A percentile compares a stretch with the other conserved stretches of the same genome.
These are phyloP conservation scores for Acyrthosiphon pisum DNA, from an alignment of 1,140 invertebrate genomes.

Conservation along the genomic window DNA sequence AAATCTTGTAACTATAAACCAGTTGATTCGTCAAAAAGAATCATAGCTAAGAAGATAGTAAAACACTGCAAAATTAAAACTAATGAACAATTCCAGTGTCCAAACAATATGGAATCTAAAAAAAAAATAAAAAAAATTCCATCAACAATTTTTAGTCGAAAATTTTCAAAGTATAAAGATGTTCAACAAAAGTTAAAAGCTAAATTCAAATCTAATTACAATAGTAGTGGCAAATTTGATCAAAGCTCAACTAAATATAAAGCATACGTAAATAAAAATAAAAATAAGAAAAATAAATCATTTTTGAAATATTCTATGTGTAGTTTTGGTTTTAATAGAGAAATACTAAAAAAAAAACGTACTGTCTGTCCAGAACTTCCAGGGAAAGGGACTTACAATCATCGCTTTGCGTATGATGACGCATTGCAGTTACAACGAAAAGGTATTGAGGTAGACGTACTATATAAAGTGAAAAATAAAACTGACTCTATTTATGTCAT, in stretches of 20 bases:
- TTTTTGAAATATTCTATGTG: neutral
- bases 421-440: neutral
- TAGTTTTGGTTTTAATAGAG: neutral
- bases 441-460: neutral
- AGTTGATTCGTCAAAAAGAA: neutral
- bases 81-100: neutral
- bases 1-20: neutral
- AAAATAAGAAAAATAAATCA: slow-evolving; percentile 2
- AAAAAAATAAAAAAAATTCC: neutral
- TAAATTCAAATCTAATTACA: neutral
- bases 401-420: slow-evolving; percentile 18
- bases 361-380: neutral
- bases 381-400: neutral
- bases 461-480: slow-evolving; percentile 43
- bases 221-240: neutral
- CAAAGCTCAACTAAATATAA: neutral
- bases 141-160: neutral
- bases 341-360: slow-evolving; percentile 1
- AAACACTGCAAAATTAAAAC: neutral
- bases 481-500: slow-evolving; percentile 31
- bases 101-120: neutral
- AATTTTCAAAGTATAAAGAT: slow-evolving; percentile 10
- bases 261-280: neutral
- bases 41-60: neutral
- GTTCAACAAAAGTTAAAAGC: slow-evolving; percentile 10